Base-by-base conservation (phyloP, 2,888 invertebrate species). In the Noctua fimbriata region DNA sequence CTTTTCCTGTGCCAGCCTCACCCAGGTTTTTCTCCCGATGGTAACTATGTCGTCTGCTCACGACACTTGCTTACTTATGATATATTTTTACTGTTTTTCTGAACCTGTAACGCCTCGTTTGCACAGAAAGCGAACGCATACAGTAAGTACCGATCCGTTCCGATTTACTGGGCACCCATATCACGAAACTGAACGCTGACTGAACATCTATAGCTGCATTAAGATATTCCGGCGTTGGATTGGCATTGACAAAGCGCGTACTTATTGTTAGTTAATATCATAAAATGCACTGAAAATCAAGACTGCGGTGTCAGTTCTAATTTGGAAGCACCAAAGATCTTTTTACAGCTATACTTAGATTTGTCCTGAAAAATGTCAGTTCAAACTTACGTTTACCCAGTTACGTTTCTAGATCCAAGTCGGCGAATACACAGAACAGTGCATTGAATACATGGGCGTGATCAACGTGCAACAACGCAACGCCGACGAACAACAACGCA, bases 391-490 rank as follows among this genome's bases (percentile, higher is more conserved):
- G 14, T n/a, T n/a, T 63, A 41, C 14, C 24, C 10, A n/a, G 10
- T 44, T 10, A 21, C 32, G 9, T 32, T 69, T 66, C 7, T 91
- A 97, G 94, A 96, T 97, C 28, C 98, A 98, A 97, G 98, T 98
- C 12, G 97, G 97, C 18, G 97, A 98, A 86, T 98, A 98, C 93
- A 98, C 98, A 88, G 97, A 97, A 84, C 98, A 99, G 92, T 99
- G 99, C 92, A 98, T 99, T 88, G 98, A 98, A 90, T 99, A 98
- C 94, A 97, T 99, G 94, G 97, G 98, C 49, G 98, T 98, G 83
- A 98, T 99, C 91, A 98, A 98, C 91, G 97, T 97, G 82, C 98
- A 99, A 94, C 98, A 98, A 87, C 97, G 98, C 55, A 98, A 98
- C 94, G 98, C 98, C 0, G 99, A 99, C 89, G 98, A 98, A 89